Evolutionary conservation across 2,888 invertebrate genomes (phyloP), one percentile per base, ranked within the genome.

Genomic region (Clivina fossor): DNA sequence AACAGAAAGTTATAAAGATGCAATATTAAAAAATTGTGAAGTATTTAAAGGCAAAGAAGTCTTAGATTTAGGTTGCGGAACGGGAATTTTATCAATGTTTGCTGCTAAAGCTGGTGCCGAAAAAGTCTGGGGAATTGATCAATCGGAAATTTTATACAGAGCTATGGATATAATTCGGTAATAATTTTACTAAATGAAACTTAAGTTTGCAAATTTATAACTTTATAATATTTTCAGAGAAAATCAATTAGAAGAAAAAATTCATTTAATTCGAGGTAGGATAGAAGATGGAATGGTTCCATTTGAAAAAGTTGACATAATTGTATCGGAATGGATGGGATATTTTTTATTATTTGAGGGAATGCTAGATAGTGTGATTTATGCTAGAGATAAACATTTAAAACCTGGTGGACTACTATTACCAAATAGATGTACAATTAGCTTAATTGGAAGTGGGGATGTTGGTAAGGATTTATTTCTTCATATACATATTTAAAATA

Each of bases 291-390:
- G 89, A 3, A 76, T 80, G 48, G 72, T 93, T 41, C 88, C 89
- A 1, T 77, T 80, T 28, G 83, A 86, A 51, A 85, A 88, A 73
- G 88, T 90, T 28, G 96, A 98, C 71, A 83, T 95, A 3, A 92
- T 98, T 62, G 85, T 98, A 2, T 96, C 96, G 0, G 97, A 98
- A 73, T 98, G 96, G 95, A 98, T 98, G 97, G 97, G 97, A 1
- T 98, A 98, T 72, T 96, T 97, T 71, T 77, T 98, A 32, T 75
- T 97, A 1, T 97, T 93, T 72, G 97, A 98, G 77, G 95, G 93
- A 37, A 98, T 98, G 97, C 71, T 97, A 57, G 95, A 96, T 69
- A 92, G 93, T 69, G 87, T 97, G 8, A 84, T 98, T 60, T 88
- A 88, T 72, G 93, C 93, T 0, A 81, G 94, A 65, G 87, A 96